These are phyloP conservation scores for Ptiloglossa arizonensis DNA, from an alignment of 1,140 invertebrate species.

Conservation along the genomic window DNA sequence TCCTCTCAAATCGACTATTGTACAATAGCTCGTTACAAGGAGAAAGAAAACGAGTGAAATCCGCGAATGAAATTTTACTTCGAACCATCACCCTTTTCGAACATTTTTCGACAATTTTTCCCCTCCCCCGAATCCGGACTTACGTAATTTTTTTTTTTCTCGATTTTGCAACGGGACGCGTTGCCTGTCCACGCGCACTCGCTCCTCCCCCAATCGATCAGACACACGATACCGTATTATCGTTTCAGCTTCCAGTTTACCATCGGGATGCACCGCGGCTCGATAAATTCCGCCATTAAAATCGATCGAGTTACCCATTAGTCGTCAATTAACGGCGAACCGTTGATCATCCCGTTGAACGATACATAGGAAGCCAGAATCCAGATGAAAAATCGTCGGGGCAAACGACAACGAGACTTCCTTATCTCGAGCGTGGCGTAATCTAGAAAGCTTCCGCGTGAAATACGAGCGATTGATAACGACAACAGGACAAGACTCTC, in stretches of 20 bases:
- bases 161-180: neutral
- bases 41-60: too few species aligned
- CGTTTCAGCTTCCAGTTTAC: neutral
- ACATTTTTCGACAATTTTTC: too few species aligned
- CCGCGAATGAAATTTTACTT: too few species aligned
- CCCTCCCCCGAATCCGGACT: too few species aligned
- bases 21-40: too few species aligned
- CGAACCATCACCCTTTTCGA: too few species aligned
- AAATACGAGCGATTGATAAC: conserved; percentile 4
- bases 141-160: neutral
- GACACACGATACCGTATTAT: neutral
- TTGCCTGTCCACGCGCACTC: too few species aligned
- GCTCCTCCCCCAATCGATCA: neutral
- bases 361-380: too few species aligned
- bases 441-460: neutral
- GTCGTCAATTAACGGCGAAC: neutral
- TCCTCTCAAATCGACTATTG: too few species aligned
- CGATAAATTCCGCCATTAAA: neutral
- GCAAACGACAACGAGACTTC: neutral
- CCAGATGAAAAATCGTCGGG: neutral
- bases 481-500: neutral
- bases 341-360: neutral
- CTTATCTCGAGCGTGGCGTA: neutral
- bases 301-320: neutral
- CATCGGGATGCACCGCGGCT: neutral